phyloP scores from a whole-genome alignment of 2,797 vertebrate species.

The Phoebastria nigripes region DNA sequence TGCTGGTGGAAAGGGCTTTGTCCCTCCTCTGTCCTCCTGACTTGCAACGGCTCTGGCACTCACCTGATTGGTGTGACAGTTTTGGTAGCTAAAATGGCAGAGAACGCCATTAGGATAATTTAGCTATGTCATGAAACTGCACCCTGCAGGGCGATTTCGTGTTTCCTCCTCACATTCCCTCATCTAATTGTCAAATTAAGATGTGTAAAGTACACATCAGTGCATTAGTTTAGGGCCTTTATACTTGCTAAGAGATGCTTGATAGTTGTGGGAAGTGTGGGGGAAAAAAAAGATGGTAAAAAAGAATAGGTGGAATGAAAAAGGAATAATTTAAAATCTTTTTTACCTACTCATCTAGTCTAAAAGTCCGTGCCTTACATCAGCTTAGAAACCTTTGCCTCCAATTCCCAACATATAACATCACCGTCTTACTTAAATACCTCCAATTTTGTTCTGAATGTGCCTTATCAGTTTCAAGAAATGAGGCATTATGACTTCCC shows the following conservation, averaged over 20 bases:
- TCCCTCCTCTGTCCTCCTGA: not conserved
- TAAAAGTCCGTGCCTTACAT: not conserved
- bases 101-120: not conserved
- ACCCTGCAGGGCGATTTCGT: not conserved
- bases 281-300: rapidly evolving
- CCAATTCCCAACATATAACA: not conserved
- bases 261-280: not conserved
- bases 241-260: not conserved
- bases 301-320: not conserved
- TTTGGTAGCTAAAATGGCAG: not conserved
- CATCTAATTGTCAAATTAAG: not conserved
- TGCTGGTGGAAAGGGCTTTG: not conserved
- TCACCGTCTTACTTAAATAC: not conserved
- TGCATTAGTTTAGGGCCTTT: not conserved
- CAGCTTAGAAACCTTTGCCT: not conserved
- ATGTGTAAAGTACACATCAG: not conserved
- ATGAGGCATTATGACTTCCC: not conserved
- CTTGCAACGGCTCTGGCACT: not conserved
- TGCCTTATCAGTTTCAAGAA: not conserved
- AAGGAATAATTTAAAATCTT: not conserved
- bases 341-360: not conserved
- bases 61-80: not conserved
- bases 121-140: not conserved
- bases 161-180: not conserved
- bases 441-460: not conserved